phyloP scores from a whole-genome alignment of 2,888 invertebrate genomes.

The Caenorhabditis doughertyi region DNA sequence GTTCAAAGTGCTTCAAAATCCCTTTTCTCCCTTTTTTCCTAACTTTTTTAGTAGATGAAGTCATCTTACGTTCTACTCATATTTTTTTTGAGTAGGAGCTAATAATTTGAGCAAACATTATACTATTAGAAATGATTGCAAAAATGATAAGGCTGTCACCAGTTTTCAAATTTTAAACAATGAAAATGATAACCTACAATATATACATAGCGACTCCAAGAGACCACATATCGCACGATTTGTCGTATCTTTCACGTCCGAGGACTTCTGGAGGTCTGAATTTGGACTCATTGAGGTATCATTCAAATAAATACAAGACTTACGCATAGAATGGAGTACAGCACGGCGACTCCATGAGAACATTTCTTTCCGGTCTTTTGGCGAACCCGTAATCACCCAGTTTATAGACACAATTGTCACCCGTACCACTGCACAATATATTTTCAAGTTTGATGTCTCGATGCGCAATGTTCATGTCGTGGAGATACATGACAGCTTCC shows the following conservation, averaged over 20 bases:
- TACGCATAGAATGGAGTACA: constrained; percentile 99
- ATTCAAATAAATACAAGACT: constrained; percentile 21
- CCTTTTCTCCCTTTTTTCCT: constrained; percentile 11
- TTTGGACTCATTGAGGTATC: neutral
- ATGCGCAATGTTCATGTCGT: constrained; percentile 93
- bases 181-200: constrained; percentile 86
- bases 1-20: constrained; percentile 52
- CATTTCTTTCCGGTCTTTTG: constrained; percentile 89
- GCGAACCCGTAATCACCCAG: constrained; percentile 99
- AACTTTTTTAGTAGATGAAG: neutral
- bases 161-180: constrained; percentile 18
- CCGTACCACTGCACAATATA: constrained; percentile 86
- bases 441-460: constrained; percentile 87
- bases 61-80: constrained; percentile 2
- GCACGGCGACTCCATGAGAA: constrained; percentile 96
- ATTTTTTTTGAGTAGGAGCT: constrained; percentile 21
- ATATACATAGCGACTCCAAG: constrained; percentile 99
- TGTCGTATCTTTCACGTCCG: constrained; percentile 97
- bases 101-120: constrained; percentile 52
- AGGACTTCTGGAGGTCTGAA: constrained; percentile 89
- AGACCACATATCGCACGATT: constrained; percentile 99
- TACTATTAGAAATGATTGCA: constrained; percentile 24
- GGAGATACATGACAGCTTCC: constrained; percentile 94
- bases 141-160: constrained; percentile 2
- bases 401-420: constrained; percentile 92